Percentiles rank a stretch among this genome's conserved stretches.
phyloP scores from a whole-genome alignment of 2,888 invertebrate species.

The Chirona hameri region DNA sequence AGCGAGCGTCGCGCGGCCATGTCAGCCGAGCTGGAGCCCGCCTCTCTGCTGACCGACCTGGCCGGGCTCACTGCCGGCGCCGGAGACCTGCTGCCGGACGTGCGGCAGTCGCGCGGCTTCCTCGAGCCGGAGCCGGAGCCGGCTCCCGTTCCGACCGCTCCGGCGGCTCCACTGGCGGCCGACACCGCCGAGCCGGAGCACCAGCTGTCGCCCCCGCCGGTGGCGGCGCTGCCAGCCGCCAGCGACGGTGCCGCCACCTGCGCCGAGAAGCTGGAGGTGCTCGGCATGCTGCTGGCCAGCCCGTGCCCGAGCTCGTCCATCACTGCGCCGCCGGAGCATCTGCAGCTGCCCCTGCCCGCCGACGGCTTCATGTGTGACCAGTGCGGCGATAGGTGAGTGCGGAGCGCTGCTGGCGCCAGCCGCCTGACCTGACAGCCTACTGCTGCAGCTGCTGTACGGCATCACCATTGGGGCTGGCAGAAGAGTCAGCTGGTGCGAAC shows the following conservation, averaged over 20 bases:
- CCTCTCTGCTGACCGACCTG: not conserved
- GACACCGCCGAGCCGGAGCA: not conserved
- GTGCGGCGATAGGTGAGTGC: constrained; percentile 23
- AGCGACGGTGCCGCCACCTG: not conserved
- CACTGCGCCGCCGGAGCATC: constrained; percentile 28
- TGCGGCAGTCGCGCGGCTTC: not conserved
- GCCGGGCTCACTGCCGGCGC: not conserved
- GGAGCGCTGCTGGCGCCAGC: no score
- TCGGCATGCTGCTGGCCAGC: constrained; percentile 22
- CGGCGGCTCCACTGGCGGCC: not conserved
- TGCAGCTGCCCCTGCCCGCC: constrained; percentile 30
- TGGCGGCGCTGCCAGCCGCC: not conserved
- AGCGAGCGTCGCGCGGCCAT: not conserved
- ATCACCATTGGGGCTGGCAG: no score
- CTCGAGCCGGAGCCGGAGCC: not conserved
- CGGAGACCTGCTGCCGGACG: not conserved
- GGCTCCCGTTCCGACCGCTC: not conserved
- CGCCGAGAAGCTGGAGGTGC: constrained; percentile 9
- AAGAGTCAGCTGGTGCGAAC: no score
- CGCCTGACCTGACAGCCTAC: no score
- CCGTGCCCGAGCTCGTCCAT: constrained; percentile 25
- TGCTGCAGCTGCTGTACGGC: no score
- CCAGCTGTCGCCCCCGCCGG: not conserved
- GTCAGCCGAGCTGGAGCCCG: not conserved
- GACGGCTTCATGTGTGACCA: constrained; percentile 30